Conservation (phyloP, 1,140 invertebrate genomes). For the Sitophilus oryzae region DNA sequence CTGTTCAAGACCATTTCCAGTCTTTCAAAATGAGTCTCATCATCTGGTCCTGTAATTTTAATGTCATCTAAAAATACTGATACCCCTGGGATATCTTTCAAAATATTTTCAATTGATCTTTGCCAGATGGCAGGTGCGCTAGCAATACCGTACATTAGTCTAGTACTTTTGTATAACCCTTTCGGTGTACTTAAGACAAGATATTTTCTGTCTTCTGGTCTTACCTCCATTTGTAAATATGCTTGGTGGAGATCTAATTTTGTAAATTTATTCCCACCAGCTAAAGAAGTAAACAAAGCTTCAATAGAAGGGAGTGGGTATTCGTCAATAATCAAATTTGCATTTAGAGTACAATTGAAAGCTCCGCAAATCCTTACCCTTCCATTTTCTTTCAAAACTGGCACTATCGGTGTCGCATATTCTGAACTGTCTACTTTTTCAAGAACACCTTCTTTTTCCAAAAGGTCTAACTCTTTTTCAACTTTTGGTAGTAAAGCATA, state of each 20-base stretch:
- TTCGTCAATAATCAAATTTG: constrained; percentile 23
- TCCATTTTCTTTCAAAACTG: constrained; percentile 46
- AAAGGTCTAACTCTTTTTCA: no score
- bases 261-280: constrained; percentile 33
- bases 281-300: constrained; percentile 36
- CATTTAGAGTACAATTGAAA: constrained; percentile 34
- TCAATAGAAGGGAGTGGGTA: constrained; percentile 35
- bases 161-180: constrained; percentile 26
- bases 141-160: no score
- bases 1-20: no score
- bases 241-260: constrained; percentile 43
- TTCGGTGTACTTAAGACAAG: constrained; percentile 28
- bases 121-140: no score
- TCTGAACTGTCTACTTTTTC: no score
- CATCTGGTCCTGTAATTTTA: no score
- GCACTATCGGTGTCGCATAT: constrained; percentile 47
- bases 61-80: no score
- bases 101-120: no score
- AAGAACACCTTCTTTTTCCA: no score
- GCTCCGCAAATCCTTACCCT: constrained; percentile 32
- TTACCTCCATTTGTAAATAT: constrained; percentile 41
- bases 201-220: constrained; percentile 26
- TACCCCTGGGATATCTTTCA: no score
- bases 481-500: no score
- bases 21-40: no score